Evolutionary conservation across 2,797 vertebrate genomes (phyloP).

Genomic region (Phoeniculus purpureus): DNA sequence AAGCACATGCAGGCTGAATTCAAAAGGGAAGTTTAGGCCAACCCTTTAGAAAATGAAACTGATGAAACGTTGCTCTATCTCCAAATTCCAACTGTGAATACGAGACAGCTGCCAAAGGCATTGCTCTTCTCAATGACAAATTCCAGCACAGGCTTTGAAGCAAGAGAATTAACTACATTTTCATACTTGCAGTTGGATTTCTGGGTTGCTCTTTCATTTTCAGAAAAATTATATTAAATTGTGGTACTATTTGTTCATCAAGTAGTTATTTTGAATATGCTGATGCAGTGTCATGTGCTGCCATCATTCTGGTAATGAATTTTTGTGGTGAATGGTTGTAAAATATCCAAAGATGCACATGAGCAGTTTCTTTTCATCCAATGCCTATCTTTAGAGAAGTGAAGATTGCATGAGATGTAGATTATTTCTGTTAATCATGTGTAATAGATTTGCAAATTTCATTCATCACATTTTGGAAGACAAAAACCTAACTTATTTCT

Average conservation of each 20-base stretch:
- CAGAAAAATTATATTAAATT: background rate
- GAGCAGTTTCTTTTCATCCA: background rate
- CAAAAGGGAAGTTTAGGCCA: background rate
- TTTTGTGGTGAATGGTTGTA: background rate
- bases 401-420: background rate
- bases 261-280: background rate
- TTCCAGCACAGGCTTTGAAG: background rate
- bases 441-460: background rate
- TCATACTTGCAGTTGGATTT: background rate
- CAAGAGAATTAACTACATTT: background rate
- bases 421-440: background rate
- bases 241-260: background rate
- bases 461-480: background rate
- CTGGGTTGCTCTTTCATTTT: background rate
- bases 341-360: background rate
- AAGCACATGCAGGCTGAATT: background rate
- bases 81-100: background rate
- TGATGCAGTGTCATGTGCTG: background rate
- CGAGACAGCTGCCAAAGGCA: conserved; percentile 3
- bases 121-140: background rate
- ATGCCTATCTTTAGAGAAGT: background rate
- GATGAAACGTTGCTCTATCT: background rate
- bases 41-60: background rate
- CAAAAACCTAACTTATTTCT: background rate
- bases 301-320: background rate